Evolutionary conservation across 2,797 vertebrate species (phyloP).

Genomic region (Thripadectes ignobilis): DNA sequence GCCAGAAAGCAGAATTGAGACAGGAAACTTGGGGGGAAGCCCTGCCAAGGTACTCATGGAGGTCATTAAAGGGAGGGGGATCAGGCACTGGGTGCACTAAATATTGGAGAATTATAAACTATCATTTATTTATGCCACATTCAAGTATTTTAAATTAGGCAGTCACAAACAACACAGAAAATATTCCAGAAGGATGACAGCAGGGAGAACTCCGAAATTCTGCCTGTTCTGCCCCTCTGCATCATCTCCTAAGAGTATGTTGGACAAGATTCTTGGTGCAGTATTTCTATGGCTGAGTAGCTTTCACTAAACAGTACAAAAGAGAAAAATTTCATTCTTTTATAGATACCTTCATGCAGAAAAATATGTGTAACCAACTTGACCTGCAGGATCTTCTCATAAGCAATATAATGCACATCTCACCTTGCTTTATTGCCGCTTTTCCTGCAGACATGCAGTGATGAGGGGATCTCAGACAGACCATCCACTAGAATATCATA

Average conservation of each 20-base stretch:
- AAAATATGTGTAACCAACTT: neutral
- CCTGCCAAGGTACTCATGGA: accelerated
- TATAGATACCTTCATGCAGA: neutral
- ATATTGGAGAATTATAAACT: neutral
- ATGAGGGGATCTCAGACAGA: neutral
- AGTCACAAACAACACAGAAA: neutral
- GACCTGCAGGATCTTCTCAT: neutral
- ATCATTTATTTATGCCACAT: neutral
- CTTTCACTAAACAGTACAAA: neutral
- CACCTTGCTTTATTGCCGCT: neutral
- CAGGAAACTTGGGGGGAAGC: neutral
- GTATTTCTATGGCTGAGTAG: neutral
- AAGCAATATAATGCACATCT: neutral
- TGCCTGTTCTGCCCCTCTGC: neutral
- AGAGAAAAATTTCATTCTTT: neutral
- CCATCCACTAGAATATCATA: neutral
- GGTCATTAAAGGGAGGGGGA: neutral
- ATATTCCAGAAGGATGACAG: neutral
- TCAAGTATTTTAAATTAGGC: neutral
- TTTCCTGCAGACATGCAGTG: neutral
- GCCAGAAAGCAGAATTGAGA: neutral
- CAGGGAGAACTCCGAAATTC: neutral
- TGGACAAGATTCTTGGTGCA: neutral
- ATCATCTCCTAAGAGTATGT: neutral
- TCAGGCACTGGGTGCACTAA: neutral